A percentile compares a stretch with the other conserved stretches of the same genome.
These are phyloP conservation scores for Sebastes iracundus DNA, from an alignment of 2,797 vertebrate species.

Conservation along the genomic window DNA sequence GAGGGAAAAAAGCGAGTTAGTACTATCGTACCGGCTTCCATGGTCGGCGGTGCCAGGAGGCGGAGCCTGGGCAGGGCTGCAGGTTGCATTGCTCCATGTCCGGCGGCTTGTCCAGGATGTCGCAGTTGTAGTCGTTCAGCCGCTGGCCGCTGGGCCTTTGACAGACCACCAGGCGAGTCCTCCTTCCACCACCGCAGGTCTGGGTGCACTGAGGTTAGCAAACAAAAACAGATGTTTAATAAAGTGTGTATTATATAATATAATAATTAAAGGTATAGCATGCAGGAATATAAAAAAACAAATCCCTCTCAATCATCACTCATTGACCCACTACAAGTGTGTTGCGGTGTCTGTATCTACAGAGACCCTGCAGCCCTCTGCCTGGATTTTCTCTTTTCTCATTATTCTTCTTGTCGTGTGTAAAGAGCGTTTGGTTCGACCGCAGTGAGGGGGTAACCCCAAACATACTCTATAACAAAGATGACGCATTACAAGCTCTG, in stretches of 20 bases:
- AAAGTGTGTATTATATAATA: background rate
- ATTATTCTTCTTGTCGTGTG: too few species aligned
- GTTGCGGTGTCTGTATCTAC: too few species aligned
- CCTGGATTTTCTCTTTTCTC: too few species aligned
- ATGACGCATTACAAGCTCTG: too few species aligned
- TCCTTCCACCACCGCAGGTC: conserved; percentile 91
- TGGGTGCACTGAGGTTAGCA: conserved; percentile 87
- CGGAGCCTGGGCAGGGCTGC: conserved; percentile 89
- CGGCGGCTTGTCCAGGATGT: conserved; percentile 90
- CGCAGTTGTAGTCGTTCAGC: conserved; percentile 91
- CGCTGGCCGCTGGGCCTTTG: conserved; percentile 89
- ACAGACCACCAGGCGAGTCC: conserved; percentile 92
- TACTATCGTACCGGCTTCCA: conserved; percentile 98
- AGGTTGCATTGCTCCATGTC: conserved; percentile 88
- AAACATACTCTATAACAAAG: too few species aligned
- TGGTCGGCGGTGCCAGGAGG: conserved; percentile 91
- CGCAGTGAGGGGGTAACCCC: too few species aligned
- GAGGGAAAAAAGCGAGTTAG: conserved; percentile 44
- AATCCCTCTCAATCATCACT: too few species aligned
- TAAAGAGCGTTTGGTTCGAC: too few species aligned
- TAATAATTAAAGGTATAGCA: background rate
- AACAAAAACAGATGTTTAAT: background rate
- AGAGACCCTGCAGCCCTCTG: too few species aligned
- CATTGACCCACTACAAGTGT: too few species aligned
- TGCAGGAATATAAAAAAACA: too few species aligned